Base-by-base conservation (phyloP, 2,113 vertebrate genomes). In the Trogon surrucura region DNA sequence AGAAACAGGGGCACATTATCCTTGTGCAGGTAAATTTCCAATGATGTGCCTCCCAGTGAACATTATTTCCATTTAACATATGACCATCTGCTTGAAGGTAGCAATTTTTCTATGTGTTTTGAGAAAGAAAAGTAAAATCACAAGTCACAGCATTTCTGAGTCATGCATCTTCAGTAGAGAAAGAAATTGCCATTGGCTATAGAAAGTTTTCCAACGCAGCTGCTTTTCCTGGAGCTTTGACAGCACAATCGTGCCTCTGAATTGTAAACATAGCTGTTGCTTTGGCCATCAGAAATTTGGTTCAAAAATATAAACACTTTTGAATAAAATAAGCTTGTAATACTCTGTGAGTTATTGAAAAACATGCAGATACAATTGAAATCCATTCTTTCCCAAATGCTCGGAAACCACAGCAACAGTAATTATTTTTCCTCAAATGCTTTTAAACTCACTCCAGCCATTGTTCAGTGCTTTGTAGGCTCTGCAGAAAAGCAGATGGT, bases 211-310 rank as follows among this genome's bases (percentile, higher is more conserved):
- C 75, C 77, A 78, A 78, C 47, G 80, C 75, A 92, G 60, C 79
- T 89, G 85, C 34, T 91, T 92, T 95, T 91, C n/a, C 69, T 93
- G 94, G 69, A 91, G 44, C 20, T 84, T 79, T 91, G 66, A 89
- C 81, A 95, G 56, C 36, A 91, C 67, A 92, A 26, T 30, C 92
- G 32, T 73, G 54, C 27, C 32, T 88, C 80, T 89, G 56, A 97
- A 93, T 71, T 74, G 9, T 78, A 88, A 94, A 71, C 29, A 62
- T 70, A 66, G 50, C 51, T 83, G 64, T 41, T 91, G 13, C 73
- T 93, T 84, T 74, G 56, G 60, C 65, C 22, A 9, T 51, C 38
- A 79, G 56, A 74, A 92, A 74, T 80, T 48, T 69, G 16, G 8
- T 91, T 93, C 41, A 80, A 69, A 93, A 95, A 65, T 77, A 65